Evolutionary conservation across 2,888 invertebrate species (phyloP), one percentile per base, ranked within the genome.

Genomic region (Synanthedon myopaeformis): DNA sequence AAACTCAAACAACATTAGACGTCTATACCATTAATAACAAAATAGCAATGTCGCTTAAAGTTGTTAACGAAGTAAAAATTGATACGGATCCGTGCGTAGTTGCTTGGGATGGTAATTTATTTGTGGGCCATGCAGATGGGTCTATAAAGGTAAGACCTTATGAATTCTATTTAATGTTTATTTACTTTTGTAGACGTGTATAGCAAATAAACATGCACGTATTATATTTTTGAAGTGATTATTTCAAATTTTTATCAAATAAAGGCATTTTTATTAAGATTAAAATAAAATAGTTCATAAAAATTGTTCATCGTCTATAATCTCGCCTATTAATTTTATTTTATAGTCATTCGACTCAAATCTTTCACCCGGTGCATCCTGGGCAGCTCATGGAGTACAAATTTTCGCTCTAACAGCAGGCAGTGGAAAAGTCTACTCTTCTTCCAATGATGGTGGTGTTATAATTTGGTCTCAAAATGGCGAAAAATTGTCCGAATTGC

Each of bases 361-460:
- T 55, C 65, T 86, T 42, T 56, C 67, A 17, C 66, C 72, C 12
- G 69, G 64, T 19, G 60, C 64, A 23, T 70, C 77, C n/a, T 87
- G 87, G 87, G 58, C 83, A 57, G 92, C 92, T 4, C 92, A 92
- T 66, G 83, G 83, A 8, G 89, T 89, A 13, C 90, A 91, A 55
- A 79, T 90, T 49, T 91, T 89, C 71, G 89, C 90, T n/a, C 61
- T 92, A 56, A 85, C 90, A 23, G 87, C 89, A 1, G 79, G 77
- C 14, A 82, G 83, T 14, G 82, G 85, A 41, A 65, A 66, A 23
- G 82, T 89, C 6, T 92, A 90, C 70, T 90, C 92, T 0, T 85
- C 90, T 48, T 92, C 92, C 3, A 91, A 91, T 58, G 92, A 92
- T 61, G 90, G 90, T 3, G 89, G 89, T 4, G 82, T 92, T 19